These are phyloP conservation scores for Pinctada fucata DNA, from an alignment of 2,888 invertebrate species.

Conservation along the genomic window DNA sequence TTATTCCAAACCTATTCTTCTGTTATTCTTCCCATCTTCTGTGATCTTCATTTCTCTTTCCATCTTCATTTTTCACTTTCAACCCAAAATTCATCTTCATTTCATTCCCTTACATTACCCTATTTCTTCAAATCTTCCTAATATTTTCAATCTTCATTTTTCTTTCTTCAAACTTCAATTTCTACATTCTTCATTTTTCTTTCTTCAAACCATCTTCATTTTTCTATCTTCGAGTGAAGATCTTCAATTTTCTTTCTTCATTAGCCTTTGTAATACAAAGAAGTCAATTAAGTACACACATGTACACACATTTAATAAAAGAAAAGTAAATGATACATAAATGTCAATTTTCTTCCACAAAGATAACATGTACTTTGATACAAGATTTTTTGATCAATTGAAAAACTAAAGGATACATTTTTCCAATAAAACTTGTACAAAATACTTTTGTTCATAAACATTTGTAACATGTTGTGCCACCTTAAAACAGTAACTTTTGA, in stretches of 20 bases:
- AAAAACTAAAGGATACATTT: no score
- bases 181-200: conserved; percentile 11
- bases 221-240: conserved; percentile 24
- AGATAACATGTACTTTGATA: no score
- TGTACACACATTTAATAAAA: neutral
- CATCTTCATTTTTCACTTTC: conserved; percentile 10
- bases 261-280: conserved; percentile 48
- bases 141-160: conserved; percentile 7
- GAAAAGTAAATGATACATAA: neutral
- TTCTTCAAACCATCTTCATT: conserved; percentile 34
- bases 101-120: neutral
- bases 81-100: neutral
- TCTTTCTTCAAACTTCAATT: conserved; percentile 20
- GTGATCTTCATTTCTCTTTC: conserved; percentile 13
- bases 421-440: no score
- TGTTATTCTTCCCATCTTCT: neutral
- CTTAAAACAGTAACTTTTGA: no score
- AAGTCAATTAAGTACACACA: conserved; percentile 20
- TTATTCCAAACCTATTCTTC: no score
- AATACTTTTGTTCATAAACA: no score
- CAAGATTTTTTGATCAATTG: no score
- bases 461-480: no score
- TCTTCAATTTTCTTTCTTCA: conserved; percentile 62
- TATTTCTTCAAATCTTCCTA: neutral
- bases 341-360: no score